Base-by-base conservation (phyloP, 2,888 invertebrate species). In the Dynastes hyllus region DNA sequence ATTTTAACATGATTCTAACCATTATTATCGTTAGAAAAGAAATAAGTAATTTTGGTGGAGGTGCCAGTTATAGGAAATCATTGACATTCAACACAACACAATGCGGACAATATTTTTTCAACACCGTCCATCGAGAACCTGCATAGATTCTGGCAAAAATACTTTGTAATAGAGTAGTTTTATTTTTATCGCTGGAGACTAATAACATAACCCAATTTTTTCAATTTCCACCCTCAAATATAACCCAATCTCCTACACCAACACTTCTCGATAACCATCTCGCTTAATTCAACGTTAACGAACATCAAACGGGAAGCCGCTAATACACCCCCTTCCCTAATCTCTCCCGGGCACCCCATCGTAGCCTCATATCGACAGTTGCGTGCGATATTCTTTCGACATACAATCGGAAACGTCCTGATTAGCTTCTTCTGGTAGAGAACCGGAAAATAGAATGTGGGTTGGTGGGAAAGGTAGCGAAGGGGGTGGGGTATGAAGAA, bases 401-500 rank as follows among this genome's bases (percentile, higher is more conserved):
- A 3, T 16, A 65, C 37, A 29, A 45, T 45, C 65, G 29, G 37
- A 65, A 65, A n/a, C 65, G 65, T 37, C 37, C 37, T 29, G 65
- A 65, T 65, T 65, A 65, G 65, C 32, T 65, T 55, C 55, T 55
- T 55, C 55, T 22, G 45, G 45, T n/a, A 4, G 11, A 55, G 55
- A 55, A 55, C 55, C 22, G 16, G 55, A n/a, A 16, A n/a, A 13
- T n/a, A 11, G 45, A 45, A 45, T 45, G 11, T 11, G 45, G 45
- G 45, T 45, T 8, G 45, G 11, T 2, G 45, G 45, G 45, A 11
- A 11, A 45, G 45, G 45, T 45, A 45, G 83, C 81, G 83, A 78
- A 81, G 81, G 83, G 73, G 51, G 73, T 4, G 29, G 73, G 11
- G 83, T 83, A 83, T 37, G 32, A 37, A 37, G 32, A 82, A 84